phyloP scores from a whole-genome alignment of 2,797 vertebrate species.

The Naso thynnoides region DNA sequence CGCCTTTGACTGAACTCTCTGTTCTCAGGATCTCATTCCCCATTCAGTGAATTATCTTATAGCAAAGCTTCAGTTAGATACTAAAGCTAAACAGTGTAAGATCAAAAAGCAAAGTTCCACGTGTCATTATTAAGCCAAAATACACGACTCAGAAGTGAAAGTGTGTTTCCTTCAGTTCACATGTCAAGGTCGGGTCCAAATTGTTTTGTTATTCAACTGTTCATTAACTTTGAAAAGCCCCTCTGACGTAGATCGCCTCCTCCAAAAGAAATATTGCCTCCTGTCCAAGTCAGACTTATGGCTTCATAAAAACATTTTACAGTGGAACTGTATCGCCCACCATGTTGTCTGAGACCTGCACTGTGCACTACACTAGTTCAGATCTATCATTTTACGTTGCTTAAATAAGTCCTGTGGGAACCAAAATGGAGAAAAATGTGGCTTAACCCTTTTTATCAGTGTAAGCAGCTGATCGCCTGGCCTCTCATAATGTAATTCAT shows the following conservation, averaged over 20 bases:
- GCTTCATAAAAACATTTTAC: constrained; percentile 80
- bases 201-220: constrained; percentile 69
- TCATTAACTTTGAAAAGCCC: constrained; percentile 72
- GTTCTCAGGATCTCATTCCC: constrained; percentile 28
- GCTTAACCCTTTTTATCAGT: constrained; percentile 20
- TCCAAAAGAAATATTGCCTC: constrained; percentile 72
- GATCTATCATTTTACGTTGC: constrained; percentile 44
- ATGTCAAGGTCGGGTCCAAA: constrained; percentile 54
- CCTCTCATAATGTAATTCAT: constrained; percentile 56
- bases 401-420: constrained; percentile 46
- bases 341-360: constrained; percentile 51
- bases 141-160: constrained; percentile 16
- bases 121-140: constrained; percentile 30
- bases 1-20: constrained; percentile 37
- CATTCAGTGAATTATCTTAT: constrained; percentile 12
- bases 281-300: constrained; percentile 71
- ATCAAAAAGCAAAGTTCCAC: constrained; percentile 26
- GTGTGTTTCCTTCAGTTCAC: constrained; percentile 35
- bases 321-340: constrained; percentile 66
- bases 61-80: constrained; percentile 12
- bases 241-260: constrained; percentile 64
- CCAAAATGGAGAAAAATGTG: constrained; percentile 41
- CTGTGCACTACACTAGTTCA: constrained; percentile 34
- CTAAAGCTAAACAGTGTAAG: constrained; percentile 1
- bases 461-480: constrained; percentile 13